Percentiles rank a stretch among this genome's conserved stretches.
Evolutionary conservation across 2,797 vertebrate species (phyloP).

Genomic region (Bovichtus variegatus): DNA sequence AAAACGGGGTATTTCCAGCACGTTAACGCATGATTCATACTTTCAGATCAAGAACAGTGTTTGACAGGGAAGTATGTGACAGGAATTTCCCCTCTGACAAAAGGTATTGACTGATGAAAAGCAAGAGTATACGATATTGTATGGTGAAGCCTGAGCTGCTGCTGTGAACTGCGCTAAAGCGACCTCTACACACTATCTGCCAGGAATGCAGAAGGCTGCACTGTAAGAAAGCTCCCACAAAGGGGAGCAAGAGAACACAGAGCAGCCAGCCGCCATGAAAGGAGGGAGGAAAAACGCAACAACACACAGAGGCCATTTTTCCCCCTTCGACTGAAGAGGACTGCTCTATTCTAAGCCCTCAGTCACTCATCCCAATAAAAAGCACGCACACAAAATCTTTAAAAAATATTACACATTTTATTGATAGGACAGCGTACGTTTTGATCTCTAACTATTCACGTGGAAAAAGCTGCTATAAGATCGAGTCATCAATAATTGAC

Average conservation of each 20-base stretch:
- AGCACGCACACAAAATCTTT: conserved; percentile 9
- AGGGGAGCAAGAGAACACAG: conserved; percentile 81
- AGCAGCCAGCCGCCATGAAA: conserved; percentile 69
- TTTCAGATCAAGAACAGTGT: conserved; percentile 44
- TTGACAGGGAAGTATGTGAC: conserved; percentile 17
- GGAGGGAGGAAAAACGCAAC: conserved; percentile 68
- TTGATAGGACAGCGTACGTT: background rate
- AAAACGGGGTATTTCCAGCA: conserved; percentile 75
- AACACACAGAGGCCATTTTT: conserved; percentile 79
- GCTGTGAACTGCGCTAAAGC: conserved; percentile 66
- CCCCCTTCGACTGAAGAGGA: conserved; percentile 46
- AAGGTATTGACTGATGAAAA: conserved; percentile 46
- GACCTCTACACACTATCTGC: conserved; percentile 54
- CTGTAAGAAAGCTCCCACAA: conserved; percentile 76
- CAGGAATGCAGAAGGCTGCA: conserved; percentile 61
- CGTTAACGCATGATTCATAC: conserved; percentile 58
- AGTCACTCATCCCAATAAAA: conserved; percentile 7
- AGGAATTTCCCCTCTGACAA: conserved; percentile 64
- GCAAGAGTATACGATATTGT: conserved; percentile 5
- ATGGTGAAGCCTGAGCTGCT: conserved; percentile 43
- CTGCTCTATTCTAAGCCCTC: conserved; percentile 38
- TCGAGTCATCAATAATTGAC: conserved; percentile 59
- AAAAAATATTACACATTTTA: background rate
- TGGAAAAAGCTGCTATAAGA: conserved; percentile 20
- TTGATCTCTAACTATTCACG: conserved; percentile 3